phyloP scores from a whole-genome alignment of 2,797 vertebrate genomes.

The Micrastur ruficollis region DNA sequence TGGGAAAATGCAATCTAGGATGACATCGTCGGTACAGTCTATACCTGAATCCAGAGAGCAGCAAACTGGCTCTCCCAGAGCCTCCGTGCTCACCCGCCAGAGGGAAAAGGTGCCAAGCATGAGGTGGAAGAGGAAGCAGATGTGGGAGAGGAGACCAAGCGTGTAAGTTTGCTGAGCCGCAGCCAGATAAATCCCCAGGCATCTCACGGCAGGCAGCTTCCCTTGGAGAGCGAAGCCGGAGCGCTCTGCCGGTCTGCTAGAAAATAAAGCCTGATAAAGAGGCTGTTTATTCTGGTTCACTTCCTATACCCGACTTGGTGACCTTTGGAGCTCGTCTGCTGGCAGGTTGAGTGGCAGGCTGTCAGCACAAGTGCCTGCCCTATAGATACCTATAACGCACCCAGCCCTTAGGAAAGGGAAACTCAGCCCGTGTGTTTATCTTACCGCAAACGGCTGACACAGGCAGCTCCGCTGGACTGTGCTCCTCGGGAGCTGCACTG shows the following conservation, averaged over 20 bases:
- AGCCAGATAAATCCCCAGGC: conserved; percentile 19
- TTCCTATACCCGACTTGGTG: conserved; percentile 4
- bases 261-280: conserved; percentile 31
- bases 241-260: not conserved
- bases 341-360: not conserved
- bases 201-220: not conserved
- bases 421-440: not conserved
- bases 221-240: not conserved
- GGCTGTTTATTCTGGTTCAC: conserved; percentile 46
- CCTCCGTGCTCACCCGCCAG: not conserved
- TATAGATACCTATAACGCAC: not conserved
- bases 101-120: not conserved
- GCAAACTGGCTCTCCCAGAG: not conserved
- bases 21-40: not conserved
- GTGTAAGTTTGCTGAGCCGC: not conserved
- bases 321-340: not conserved
- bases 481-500: not conserved
- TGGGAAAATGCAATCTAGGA: not conserved
- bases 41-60: not conserved
- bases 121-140: conserved; percentile 45
- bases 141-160: conserved; percentile 21
- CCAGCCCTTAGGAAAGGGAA: not conserved
- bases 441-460: not conserved
- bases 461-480: not conserved
- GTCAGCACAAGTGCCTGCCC: not conserved